Evolutionary conservation across 1,140 invertebrate species (phyloP), one percentile per base, ranked within the genome.

Genomic region (Nasonia vitripennis): DNA sequence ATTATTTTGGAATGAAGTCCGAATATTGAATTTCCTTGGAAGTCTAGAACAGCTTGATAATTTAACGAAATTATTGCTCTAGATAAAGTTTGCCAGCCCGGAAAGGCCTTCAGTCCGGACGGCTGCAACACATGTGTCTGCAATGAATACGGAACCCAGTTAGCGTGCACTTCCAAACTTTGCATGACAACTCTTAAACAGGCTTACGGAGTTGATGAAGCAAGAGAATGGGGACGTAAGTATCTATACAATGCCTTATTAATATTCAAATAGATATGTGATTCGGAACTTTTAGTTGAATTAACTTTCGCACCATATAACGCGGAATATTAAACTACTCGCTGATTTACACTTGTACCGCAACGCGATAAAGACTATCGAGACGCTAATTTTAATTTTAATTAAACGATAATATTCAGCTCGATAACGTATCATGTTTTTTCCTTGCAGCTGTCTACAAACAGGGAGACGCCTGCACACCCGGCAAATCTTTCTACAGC

Each of bases 401-500:
- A 62, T 62, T 6, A 7, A 20, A 62, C 7, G 17, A 62, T 62
- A 62, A n/a, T 51, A 62, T 20, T 20, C 55, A 62, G 55, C 55
- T 62, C 2, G 55, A 62, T 62, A 62, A 62, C 55, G 17, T 20
- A 0, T 20, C 17, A 7, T 14, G 6, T 62, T 62, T 41, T 45
- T 74, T n/a, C 14, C 31, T 81, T 68, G 3, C 67, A 81, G 79
- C 79, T 67, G 0, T 34, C 11, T 79, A 79, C 55, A 34, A 11
- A 7, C 62, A 81, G 12, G 79, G 67, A 48, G 79, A 55, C 67
- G 41, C 84, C 17, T 86, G 84, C 45, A 51, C 45, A 17, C 73
- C 84, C n/a, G 73, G 41, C 14, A 34, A 82, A 74, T 3, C 45
- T 48, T 87, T 88, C 80, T 82, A 85, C 41, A 74, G 70, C 48